Base-by-base conservation (phyloP, 1,140 invertebrate species). In the Mycetomoellerius zeteki region DNA sequence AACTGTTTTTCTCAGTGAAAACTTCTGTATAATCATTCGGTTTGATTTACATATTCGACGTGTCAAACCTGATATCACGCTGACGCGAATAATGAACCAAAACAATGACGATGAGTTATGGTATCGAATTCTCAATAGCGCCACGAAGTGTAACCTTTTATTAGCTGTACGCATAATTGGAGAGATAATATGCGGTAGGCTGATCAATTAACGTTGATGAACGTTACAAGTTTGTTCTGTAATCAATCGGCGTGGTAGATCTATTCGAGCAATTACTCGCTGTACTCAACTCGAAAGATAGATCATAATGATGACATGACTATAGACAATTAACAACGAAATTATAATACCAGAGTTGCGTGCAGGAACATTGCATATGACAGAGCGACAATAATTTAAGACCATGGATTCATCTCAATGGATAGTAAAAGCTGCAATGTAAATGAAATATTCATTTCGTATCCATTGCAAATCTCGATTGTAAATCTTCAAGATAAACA, bases 201-300 rank as follows among this genome's bases (percentile, higher is more conserved):
- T 43, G 62, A 78, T 87, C 43, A 86, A 87, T 87, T 71, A 78
- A 86, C 43, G 30, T 6, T 69, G 72, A 86, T 67, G 67, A 60
- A 85, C 24, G 6, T 27, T 33, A 37, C 52, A 54, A 67, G 43
- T 77, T 77, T 10, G 27, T 52, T 56, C 16, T 14, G 8, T 54
- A 58, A 86, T 67, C 33, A 47, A 86, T 72, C 24, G 50, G 19
- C 21, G 52, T 21, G 21, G 54, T 56, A 33, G 30, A 16, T 56
- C 33, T 37, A 82, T 43, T 58, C 52, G 21, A 14, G 65, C 50
- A 50, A 56, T 86, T 67, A 67, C 12, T 33, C 24, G 43, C 30
- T 71, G 33, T 43, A 27, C 33, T 72, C 21, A 33, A 56, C 78
- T 21, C 47, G 14, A 78, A 52, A 33, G 62, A 65, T 67, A 33